Evolutionary conservation across 2,797 vertebrate species (phyloP).

Genomic region (Sebastes kiyomatsui): DNA sequence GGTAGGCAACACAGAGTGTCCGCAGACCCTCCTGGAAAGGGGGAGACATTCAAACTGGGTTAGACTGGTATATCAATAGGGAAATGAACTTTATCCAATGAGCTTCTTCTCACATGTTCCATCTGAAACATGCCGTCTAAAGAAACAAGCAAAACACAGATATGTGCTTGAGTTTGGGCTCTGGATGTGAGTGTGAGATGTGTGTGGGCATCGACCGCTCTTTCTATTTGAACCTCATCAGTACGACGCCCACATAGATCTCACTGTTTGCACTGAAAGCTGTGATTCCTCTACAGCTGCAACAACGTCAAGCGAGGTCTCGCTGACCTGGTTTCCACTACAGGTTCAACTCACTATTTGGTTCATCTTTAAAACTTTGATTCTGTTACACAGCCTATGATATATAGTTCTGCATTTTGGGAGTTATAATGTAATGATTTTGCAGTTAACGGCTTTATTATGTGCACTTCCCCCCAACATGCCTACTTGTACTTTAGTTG

Average conservation of each 20-base stretch:
- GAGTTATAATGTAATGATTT: neutral
- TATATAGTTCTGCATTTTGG: neutral
- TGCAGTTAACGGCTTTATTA: neutral
- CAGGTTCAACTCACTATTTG: neutral
- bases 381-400: too few species aligned
- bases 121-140: neutral
- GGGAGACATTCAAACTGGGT: neutral
- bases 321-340: slow-evolving; percentile 26
- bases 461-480: neutral
- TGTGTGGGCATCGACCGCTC: neutral
- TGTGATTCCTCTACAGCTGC: neutral
- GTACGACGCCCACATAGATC: neutral
- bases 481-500: neutral
- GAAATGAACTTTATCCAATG: neutral
- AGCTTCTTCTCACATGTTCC: neutral
- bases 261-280: neutral
- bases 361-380: neutral
- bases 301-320: neutral
- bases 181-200: neutral
- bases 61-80: neutral
- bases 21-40: slow-evolving; percentile 90
- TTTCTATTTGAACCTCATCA: neutral
- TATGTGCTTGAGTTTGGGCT: neutral
- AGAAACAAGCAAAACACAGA: neutral
- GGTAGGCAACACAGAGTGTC: slow-evolving; percentile 95